These are phyloP conservation scores for Seira sanloemensis DNA, from an alignment of 2,888 invertebrate genomes.

Conservation along the genomic window DNA sequence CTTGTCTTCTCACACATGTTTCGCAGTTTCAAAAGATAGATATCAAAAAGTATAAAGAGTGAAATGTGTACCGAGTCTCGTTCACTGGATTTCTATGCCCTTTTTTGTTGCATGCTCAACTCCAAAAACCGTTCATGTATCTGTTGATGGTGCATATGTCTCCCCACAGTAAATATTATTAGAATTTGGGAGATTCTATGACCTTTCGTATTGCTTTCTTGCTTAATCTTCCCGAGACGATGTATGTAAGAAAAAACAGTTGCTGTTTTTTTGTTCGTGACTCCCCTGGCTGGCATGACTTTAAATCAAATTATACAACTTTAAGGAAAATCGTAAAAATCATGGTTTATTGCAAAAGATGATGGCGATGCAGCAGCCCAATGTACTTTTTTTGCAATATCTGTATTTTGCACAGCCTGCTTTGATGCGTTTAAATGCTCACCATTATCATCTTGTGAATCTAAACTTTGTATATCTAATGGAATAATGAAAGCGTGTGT, in stretches of 20 bases:
- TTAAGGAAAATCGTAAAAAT: not conserved
- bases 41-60: not conserved
- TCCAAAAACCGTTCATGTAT: too few relatives aligned
- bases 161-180: too few relatives aligned
- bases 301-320: slow-evolving; percentile 8
- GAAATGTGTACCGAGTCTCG: slow-evolving; percentile 49
- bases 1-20: slow-evolving; percentile 49
- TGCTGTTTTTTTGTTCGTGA: slow-evolving; percentile 52
- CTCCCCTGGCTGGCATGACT: slow-evolving; percentile 34
- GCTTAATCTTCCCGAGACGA: slow-evolving; percentile 42
- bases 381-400: too few relatives aligned
- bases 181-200: too few relatives aligned
- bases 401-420: not conserved
- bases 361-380: too few relatives aligned
- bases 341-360: not conserved
- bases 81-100: slow-evolving; percentile 51
- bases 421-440: not conserved
- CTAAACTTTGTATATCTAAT: not conserved
- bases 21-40: not conserved
- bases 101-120: slow-evolving; percentile 33
- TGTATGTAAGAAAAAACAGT: too few relatives aligned
- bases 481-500: too few relatives aligned
- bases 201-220: slow-evolving; percentile 53
- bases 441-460: not conserved
- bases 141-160: too few relatives aligned